Percentiles rank a stretch among this genome's conserved stretches.
phyloP scores from a whole-genome alignment of 2,113 vertebrate species.

The Malurus elegans region DNA sequence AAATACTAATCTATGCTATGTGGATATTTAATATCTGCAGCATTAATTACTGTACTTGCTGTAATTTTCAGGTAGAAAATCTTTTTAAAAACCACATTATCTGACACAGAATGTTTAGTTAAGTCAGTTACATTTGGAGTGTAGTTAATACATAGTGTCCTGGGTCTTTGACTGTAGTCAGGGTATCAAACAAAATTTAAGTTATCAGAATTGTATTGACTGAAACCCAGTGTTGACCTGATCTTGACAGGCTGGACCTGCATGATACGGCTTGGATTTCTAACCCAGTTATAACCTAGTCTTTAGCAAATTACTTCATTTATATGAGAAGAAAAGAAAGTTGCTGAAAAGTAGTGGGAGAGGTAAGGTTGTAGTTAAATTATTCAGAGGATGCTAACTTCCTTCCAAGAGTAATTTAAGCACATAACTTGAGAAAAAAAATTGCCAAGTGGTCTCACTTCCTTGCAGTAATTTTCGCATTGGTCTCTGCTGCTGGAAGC shows the following conservation, averaged over 20 bases:
- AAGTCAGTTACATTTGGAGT: constrained; percentile 69
- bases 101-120: constrained; percentile 68
- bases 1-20: constrained; percentile 55
- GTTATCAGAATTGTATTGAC: constrained; percentile 68
- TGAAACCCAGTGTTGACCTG: constrained; percentile 76
- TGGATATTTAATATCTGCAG: constrained; percentile 71
- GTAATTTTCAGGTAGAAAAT: constrained; percentile 72
- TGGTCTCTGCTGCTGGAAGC: constrained; percentile 65
- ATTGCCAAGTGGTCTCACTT: constrained; percentile 35
- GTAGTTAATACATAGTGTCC: constrained; percentile 62
- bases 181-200: constrained; percentile 64
- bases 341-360: constrained; percentile 70
- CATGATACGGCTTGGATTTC: constrained; percentile 76
- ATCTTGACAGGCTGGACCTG: constrained; percentile 85
- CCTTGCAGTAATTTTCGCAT: constrained; percentile 36
- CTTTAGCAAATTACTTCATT: constrained; percentile 73
- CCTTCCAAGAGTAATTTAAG: constrained; percentile 71
- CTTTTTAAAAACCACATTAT: constrained; percentile 48
- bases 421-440: constrained; percentile 53
- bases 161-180: constrained; percentile 67
- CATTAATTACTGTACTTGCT: constrained; percentile 69
- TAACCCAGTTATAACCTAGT: constrained; percentile 71
- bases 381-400: constrained; percentile 70
- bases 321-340: constrained; percentile 65
- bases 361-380: constrained; percentile 71